Base-by-base conservation (phyloP, 2,888 invertebrate genomes). In the Dorcus hopei region DNA sequence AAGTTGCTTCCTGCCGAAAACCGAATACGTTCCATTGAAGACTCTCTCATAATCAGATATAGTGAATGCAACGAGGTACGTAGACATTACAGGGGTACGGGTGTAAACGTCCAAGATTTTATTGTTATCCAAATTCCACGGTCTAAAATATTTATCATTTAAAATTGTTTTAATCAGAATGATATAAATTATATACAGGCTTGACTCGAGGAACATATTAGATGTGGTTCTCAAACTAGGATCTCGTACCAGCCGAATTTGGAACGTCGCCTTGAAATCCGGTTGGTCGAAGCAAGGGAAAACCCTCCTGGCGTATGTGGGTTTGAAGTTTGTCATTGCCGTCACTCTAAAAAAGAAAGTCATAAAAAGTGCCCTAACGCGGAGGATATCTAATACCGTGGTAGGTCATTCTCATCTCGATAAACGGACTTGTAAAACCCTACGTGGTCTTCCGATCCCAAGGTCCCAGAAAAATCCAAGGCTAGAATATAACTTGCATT, bases 11-110 rank as follows among this genome's bases (percentile, higher is more conserved):
- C 48, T 73, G 2, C 49, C 62, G 49, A 54, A 61, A n/a, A 66
- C 72, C n/a, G 75, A 67, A 55, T 78, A 76, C 54, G 49, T 48
- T 26, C 26, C 43, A 50, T 55, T 4, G 33, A 42, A 42, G 33
- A 51, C 6, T 9, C 16, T 23, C 26, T 41, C 16, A 59, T 82
- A 85, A 19, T 45, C 45, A 3, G 81, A 83, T 6, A 95, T 87
- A n/a, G 91, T 81, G 72, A 91, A 92, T 0, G 93, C 94, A 2
- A 93, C 80, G 9, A 94, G 80, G 70, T 95, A 95, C 0, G 91
- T 83, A 2, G 91, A 89, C 89, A 93, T 92, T 26, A 7, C 6
- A 16, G 81, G 81, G 0, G 82, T 78, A 16, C 48, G 6, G n/a
- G 26, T 42, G 9, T 52, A 57, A 16, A 11, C 26, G 14, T 57